These are phyloP conservation scores for Enteromius paludinosus DNA, from an alignment of 2,797 vertebrate species.

Conservation along the genomic window DNA sequence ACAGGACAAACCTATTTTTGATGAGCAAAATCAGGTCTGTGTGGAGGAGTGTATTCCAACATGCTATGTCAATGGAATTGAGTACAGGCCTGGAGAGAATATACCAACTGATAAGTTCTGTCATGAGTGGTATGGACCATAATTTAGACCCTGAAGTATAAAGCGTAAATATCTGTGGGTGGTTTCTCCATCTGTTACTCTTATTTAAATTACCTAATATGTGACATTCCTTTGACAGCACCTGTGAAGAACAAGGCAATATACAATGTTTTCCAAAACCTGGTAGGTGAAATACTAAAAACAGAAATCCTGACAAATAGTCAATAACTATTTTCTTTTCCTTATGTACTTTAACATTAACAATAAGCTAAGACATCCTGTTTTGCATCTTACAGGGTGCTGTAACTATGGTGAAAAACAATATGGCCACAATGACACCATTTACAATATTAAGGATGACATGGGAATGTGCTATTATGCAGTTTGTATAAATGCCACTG, in stretches of 20 bases:
- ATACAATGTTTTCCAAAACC: not conserved
- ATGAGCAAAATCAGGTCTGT: slow-evolving; percentile 78
- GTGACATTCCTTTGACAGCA: not conserved
- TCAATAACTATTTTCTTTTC: not conserved
- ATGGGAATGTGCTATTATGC: slow-evolving; percentile 73
- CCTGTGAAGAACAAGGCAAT: not conserved
- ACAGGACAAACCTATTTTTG: slow-evolving; percentile 85
- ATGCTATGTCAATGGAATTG: not conserved
- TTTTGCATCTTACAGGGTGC: not conserved
- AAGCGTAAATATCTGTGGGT: not conserved
- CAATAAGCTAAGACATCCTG: not conserved
- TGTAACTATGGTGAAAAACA: not conserved
- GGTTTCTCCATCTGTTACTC: not conserved
- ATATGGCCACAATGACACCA: not conserved
- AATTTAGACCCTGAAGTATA: not conserved
- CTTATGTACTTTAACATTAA: not conserved
- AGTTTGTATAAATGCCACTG: slow-evolving; percentile 60
- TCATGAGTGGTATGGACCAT: slow-evolving; percentile 1
- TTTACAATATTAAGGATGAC: slow-evolving; percentile 56
- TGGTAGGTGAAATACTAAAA: not conserved
- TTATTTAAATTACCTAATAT: not conserved
- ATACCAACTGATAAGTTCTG: not conserved
- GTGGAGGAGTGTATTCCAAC: slow-evolving; percentile 64
- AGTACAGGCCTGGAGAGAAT: not conserved
- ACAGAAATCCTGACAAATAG: not conserved